Evolutionary conservation across 2,888 invertebrate species (phyloP).

Genomic region (Pedicia rivosa): DNA sequence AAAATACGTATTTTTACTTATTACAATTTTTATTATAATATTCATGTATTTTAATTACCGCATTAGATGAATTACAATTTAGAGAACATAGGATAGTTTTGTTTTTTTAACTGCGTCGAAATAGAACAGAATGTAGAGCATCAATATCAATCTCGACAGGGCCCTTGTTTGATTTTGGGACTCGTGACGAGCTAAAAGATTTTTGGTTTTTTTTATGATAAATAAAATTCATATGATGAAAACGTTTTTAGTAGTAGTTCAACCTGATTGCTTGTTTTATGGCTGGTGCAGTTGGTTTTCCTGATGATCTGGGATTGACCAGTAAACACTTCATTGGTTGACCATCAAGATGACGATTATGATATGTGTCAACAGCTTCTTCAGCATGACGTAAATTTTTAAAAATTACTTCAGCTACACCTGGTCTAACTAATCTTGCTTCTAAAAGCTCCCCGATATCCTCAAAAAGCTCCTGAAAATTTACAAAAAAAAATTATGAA

Average conservation of each 20-base stretch:
- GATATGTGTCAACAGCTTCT: conserved; percentile 82
- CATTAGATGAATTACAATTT: too few species aligned
- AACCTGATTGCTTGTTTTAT: conserved; percentile 15
- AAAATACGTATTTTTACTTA: too few species aligned
- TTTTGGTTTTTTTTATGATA: background rate
- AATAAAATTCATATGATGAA: too few species aligned
- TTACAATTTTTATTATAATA: background rate
- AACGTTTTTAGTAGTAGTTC: background rate
- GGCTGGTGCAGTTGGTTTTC: conserved; percentile 35
- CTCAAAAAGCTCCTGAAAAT: conserved; percentile 90
- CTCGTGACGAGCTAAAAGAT: background rate
- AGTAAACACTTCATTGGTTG: conserved; percentile 85
- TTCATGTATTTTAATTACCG: background rate
- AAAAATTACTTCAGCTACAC: conserved; percentile 85
- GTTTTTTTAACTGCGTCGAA: conserved; percentile 20
- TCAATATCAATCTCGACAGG: conserved; percentile 30
- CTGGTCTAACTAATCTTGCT: conserved; percentile 69
- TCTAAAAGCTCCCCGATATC: conserved; percentile 77
- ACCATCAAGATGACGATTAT: conserved; percentile 83
- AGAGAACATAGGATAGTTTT: too few species aligned
- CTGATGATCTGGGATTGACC: conserved; percentile 55
- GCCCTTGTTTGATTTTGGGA: conserved; percentile 15
- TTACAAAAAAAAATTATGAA: conserved; percentile 23
- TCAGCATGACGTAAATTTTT: conserved; percentile 72
- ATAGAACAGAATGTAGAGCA: conserved; percentile 29